Evolutionary conservation across 2,888 invertebrate genomes (phyloP).

Genomic region (Aspidiotus rigidus): DNA sequence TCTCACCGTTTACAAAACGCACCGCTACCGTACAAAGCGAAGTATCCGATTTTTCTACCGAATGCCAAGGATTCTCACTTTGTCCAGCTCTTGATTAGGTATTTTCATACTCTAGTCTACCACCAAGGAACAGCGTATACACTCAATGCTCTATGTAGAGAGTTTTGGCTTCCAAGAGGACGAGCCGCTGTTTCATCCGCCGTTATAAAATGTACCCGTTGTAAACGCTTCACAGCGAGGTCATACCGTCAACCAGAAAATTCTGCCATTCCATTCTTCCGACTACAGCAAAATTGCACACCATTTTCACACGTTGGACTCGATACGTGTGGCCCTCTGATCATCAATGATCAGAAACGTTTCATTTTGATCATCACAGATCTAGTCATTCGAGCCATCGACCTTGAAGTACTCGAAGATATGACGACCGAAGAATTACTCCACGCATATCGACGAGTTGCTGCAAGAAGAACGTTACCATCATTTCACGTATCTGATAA

Average conservation of each 20-base stretch:
- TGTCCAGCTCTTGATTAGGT: neutral
- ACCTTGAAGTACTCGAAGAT: neutral
- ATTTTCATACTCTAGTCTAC: neutral
- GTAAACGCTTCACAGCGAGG: neutral
- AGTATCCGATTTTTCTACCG: too few relatives aligned
- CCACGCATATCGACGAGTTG: neutral
- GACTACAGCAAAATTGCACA: neutral
- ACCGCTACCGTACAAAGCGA: too few relatives aligned
- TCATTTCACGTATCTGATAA: neutral
- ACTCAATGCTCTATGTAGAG: neutral
- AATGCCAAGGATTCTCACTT: neutral
- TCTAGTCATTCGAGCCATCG: neutral
- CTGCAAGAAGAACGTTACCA: neutral
- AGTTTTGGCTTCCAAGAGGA: neutral
- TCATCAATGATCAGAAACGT: neutral
- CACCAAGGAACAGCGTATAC: conserved; percentile 1
- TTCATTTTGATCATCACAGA: neutral
- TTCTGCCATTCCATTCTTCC: neutral
- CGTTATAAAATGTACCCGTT: neutral
- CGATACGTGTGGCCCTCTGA: neutral
- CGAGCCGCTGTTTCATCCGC: neutral
- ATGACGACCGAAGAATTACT: neutral
- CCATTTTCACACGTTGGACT: neutral
- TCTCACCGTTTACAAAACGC: neutral
- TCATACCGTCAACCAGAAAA: neutral